Evolutionary conservation across 92 coral and sea anemone species (phyloP), one percentile per base, ranked within the genome.

Genomic region (Heliopora coerulea): DNA sequence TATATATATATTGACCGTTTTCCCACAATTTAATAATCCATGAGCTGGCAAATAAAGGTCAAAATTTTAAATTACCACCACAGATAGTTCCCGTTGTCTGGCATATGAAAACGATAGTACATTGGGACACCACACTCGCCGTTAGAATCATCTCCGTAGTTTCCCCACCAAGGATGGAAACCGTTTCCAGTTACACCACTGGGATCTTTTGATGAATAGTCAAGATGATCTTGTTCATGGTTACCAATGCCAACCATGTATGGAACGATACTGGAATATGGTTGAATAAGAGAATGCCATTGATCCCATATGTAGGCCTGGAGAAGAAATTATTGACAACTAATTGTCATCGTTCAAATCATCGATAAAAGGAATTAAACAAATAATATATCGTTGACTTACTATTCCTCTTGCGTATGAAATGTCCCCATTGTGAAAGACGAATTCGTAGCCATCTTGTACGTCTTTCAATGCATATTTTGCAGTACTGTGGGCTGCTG

Each of bases 91-190:
- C 93, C 93, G 79, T 85, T 88, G 31, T 88, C 96, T 25, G 96
- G 89, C 90, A 89, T 85, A 62, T 89, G 89, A 72, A 89, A 89
- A 21, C 96, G 81, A 49, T 89, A 70, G 65, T 49, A 89, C 96
- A 89, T 85, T 28, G 96, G 96, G 2, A 89, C 96, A 44, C 96
- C 96, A 76, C 96, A 89, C 61, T 89, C 96, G 3, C 96, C 96
- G 57, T 86, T 82, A 3, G 90, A 86, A 78, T 89, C 96, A 62
- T 82, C 85, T 19, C 88, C 90, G 70, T 67, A 86, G 34, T 81
- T 87, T 0, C 96, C 96, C 96, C 90, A 89, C 84, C 89, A 86
- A 32, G 96, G 96, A 50, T 89, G 96, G 82, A 83, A 89, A 14
- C 96, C 96, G 58, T 89, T 80, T 2, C 90, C 89, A 14, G 85